phyloP scores from a whole-genome alignment of 2,797 vertebrate species.

The Loris lydekkerianus region DNA sequence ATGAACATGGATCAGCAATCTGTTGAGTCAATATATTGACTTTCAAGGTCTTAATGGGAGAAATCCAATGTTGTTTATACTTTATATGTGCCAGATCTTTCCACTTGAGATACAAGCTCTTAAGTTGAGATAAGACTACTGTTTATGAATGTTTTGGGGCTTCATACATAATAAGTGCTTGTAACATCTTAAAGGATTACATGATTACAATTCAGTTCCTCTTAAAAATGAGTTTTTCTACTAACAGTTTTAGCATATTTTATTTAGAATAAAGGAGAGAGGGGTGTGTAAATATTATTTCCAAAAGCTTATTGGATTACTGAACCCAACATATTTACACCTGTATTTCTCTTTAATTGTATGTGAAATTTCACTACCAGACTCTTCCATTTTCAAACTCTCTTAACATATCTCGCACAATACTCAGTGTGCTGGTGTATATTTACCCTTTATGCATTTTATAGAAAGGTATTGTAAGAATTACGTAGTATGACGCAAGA shows the following conservation, averaged over 20 bases:
- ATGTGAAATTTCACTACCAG: background rate
- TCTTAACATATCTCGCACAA: background rate
- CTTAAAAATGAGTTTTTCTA: background rate
- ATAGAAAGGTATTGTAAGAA: background rate
- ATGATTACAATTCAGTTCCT: background rate
- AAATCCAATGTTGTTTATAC: background rate
- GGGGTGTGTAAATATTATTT: background rate
- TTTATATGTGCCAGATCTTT: background rate
- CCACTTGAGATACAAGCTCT: background rate
- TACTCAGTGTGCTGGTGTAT: accelerated
- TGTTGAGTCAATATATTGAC: background rate
- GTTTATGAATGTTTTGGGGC: background rate
- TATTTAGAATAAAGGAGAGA: background rate
- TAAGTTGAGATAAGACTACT: background rate
- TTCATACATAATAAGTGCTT: background rate
- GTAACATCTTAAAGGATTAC: background rate
- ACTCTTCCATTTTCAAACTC: background rate
- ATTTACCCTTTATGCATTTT: background rate
- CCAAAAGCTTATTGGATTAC: background rate
- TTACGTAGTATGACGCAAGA: background rate
- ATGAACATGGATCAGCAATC: accelerated
- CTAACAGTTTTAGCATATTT: background rate
- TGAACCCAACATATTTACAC: background rate
- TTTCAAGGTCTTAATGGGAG: background rate
- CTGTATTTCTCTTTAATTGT: background rate